Percentiles rank a stretch among this genome's conserved stretches.
Conservation (phyloP, 2,113 vertebrate genomes). For the Zosterops japonicus region DNA sequence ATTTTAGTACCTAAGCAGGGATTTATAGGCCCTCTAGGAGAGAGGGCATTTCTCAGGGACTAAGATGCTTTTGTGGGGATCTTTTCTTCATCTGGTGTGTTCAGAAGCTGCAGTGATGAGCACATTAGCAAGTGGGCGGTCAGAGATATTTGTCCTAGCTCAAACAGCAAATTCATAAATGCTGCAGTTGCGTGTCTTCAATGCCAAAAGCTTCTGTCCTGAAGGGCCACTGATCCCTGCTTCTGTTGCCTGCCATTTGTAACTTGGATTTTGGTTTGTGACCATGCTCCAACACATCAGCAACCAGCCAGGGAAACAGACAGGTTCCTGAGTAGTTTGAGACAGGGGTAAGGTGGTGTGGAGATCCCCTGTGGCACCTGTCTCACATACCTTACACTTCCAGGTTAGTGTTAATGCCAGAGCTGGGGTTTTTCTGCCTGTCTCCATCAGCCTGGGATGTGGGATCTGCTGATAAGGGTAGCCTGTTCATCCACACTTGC, state of each 20-base stretch:
- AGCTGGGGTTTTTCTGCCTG: background rate
- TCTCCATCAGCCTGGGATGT: background rate
- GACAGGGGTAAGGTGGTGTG: accelerated
- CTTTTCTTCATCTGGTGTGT: background rate
- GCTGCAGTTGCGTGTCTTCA: accelerated
- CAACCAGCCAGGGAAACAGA: background rate
- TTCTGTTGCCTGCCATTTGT: background rate
- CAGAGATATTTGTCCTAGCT: background rate
- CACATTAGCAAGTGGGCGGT: background rate
- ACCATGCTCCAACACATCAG: background rate
- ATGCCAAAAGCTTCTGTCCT: background rate
- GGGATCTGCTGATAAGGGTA: background rate
- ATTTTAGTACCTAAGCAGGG: background rate
- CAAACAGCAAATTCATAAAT: background rate
- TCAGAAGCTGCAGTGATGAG: background rate
- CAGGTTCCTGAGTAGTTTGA: background rate
- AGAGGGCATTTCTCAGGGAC: background rate
- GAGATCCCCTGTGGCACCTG: background rate
- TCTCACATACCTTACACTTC: background rate
- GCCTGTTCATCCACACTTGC: background rate
- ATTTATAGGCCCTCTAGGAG: background rate
- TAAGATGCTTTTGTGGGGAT: background rate
- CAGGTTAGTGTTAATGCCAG: background rate
- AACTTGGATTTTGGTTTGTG: background rate
- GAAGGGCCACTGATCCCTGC: background rate